Percentiles rank a stretch among this genome's conserved stretches.
Evolutionary conservation across 2,113 vertebrate genomes (phyloP).

Genomic region (Athene noctua): DNA sequence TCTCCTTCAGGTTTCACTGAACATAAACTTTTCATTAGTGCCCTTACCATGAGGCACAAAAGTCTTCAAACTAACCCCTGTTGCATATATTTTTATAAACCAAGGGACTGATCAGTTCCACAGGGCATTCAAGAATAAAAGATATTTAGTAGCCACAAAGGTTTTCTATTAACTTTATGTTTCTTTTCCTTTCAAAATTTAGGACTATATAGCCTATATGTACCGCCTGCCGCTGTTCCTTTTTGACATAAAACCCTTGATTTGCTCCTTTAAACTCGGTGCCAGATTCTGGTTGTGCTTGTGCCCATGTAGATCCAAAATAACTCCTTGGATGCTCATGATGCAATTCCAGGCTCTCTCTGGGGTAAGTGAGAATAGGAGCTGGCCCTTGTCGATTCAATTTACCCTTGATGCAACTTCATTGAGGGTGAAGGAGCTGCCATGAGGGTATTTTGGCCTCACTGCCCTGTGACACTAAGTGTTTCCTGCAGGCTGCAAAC

Average conservation of each 20-base stretch:
- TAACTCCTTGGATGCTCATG: not conserved
- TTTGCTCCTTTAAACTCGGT: not conserved
- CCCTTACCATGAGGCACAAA: not conserved
- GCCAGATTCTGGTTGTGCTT: not conserved
- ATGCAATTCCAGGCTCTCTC: not conserved
- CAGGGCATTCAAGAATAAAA: not conserved
- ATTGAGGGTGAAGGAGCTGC: not conserved
- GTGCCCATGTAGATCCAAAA: not conserved
- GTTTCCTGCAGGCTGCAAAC: not conserved
- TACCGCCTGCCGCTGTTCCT: not conserved
- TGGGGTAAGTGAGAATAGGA: not conserved
- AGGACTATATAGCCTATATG: not conserved
- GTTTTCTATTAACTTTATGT: slow-evolving; percentile 11
- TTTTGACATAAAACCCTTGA: not conserved
- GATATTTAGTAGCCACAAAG: not conserved
- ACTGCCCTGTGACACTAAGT: not conserved
- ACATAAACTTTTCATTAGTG: slow-evolving; percentile 8
- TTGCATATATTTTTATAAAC: slow-evolving; percentile 8
- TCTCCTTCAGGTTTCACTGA: not conserved
- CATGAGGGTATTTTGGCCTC: not conserved
- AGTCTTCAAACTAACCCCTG: slow-evolving; percentile 15
- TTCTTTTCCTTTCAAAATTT: slow-evolving; percentile 3
- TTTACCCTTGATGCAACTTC: not conserved
- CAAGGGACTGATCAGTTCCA: not conserved
- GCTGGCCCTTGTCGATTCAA: not conserved